These are phyloP conservation scores for Pitangus sulphuratus DNA, from an alignment of 2,797 vertebrate species.

Conservation along the genomic window DNA sequence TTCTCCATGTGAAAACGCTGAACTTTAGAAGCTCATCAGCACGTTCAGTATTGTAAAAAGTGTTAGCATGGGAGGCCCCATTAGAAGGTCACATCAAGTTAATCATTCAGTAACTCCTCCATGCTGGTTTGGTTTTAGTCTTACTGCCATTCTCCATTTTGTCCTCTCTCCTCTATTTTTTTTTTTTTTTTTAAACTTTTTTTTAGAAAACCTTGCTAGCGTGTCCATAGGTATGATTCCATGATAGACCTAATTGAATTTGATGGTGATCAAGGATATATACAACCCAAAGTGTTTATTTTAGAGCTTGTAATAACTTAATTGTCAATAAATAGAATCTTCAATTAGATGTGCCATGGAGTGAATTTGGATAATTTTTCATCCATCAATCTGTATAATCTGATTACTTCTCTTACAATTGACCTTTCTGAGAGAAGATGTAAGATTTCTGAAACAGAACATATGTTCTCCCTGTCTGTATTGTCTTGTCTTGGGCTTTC, in stretches of 20 bases:
- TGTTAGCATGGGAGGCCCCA: not conserved
- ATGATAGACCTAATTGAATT: not conserved
- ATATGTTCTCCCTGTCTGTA: not conserved
- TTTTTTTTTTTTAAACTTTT: not conserved
- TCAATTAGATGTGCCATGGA: not conserved
- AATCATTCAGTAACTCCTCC: not conserved
- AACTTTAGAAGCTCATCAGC: not conserved
- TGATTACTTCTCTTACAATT: not conserved
- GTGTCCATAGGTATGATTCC: not conserved
- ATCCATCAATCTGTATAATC: constrained; percentile 3
- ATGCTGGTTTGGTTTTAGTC: not conserved
- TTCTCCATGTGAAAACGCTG: not conserved
- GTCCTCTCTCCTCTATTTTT: not conserved
- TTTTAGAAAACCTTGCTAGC: not conserved
- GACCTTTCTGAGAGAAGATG: not conserved
- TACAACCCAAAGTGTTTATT: constrained; percentile 17
- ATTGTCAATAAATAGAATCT: constrained; percentile 21
- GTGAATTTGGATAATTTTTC: constrained; percentile 52
- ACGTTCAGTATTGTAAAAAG: not conserved
- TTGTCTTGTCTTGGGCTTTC: not conserved
- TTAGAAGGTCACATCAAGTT: not conserved
- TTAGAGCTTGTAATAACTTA: constrained; percentile 7
- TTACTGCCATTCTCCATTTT: not conserved
- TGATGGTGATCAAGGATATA: constrained; percentile 11
- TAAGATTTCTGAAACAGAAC: not conserved